These are phyloP conservation scores for Microhierax caerulescens DNA, from an alignment of 2,797 vertebrate species.

Conservation along the genomic window DNA sequence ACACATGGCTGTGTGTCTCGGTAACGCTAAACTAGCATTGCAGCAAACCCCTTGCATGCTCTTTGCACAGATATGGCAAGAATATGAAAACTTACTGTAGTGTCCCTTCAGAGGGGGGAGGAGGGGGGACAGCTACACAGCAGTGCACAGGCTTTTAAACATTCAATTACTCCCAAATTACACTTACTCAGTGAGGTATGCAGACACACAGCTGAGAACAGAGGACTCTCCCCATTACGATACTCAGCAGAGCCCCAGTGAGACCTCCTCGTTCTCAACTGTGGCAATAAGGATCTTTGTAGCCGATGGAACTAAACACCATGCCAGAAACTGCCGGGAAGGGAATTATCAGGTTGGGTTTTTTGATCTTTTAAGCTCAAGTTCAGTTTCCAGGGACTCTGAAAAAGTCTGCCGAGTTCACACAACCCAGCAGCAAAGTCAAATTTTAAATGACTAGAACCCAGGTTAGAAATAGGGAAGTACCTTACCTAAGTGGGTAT, in stretches of 20 bases:
- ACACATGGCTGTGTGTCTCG: not conserved
- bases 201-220: not conserved
- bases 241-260: accelerated
- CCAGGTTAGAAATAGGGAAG: slow-evolving; percentile 34
- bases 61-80: not conserved
- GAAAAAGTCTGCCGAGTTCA: not conserved
- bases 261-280: not conserved
- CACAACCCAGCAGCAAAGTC: not conserved
- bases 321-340: not conserved
- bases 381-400: slow-evolving; percentile 17
- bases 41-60: not conserved
- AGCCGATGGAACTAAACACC: not conserved
- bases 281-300: not conserved
- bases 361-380: slow-evolving; percentile 13
- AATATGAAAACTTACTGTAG: not conserved
- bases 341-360: not conserved
- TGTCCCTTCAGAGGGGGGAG: not conserved
- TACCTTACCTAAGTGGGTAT: slow-evolving; percentile 13
- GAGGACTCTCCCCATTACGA: not conserved
- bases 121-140: not conserved
- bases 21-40: not conserved
- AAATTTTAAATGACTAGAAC: not conserved
- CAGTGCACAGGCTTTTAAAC: slow-evolving; percentile 32
- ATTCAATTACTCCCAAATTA: not conserved
- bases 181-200: not conserved